phyloP scores from a whole-genome alignment of 2,113 vertebrate species.

The Cyanoderma ruficeps region DNA sequence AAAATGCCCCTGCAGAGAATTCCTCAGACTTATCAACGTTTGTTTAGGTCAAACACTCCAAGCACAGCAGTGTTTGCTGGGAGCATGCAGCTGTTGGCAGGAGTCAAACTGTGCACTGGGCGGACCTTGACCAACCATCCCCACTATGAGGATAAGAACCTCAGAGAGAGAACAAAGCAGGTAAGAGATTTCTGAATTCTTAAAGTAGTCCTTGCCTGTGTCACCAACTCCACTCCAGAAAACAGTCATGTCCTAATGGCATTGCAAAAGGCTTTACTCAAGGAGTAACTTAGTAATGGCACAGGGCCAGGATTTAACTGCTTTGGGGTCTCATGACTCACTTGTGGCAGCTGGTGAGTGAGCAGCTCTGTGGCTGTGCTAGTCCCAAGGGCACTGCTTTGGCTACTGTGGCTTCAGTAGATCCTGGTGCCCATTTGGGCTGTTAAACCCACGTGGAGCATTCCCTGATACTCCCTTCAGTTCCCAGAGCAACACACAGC shows the following conservation, averaged over 20 bases:
- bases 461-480: not conserved
- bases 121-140: conserved; percentile 95
- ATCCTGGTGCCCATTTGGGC: not conserved
- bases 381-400: not conserved
- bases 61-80: conserved; percentile 91
- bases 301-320: not conserved
- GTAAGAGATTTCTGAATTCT: conserved; percentile 64
- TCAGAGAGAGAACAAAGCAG: conserved; percentile 92
- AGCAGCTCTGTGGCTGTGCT: not conserved
- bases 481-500: not conserved
- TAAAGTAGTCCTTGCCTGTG: not conserved
- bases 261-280: not conserved
- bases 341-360: not conserved
- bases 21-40: conserved; percentile 3
- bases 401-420: not conserved
- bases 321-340: not conserved
- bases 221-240: not conserved
- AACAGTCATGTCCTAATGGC: not conserved
- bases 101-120: conserved; percentile 96
- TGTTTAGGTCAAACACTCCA: conserved; percentile 85
- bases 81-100: conserved; percentile 97
- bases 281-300: not conserved
- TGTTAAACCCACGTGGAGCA: not conserved
- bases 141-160: conserved; percentile 91
- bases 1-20: not conserved